Evolutionary conservation across 1,140 invertebrate genomes (phyloP).

Genomic region (Pissodes strobi): DNA sequence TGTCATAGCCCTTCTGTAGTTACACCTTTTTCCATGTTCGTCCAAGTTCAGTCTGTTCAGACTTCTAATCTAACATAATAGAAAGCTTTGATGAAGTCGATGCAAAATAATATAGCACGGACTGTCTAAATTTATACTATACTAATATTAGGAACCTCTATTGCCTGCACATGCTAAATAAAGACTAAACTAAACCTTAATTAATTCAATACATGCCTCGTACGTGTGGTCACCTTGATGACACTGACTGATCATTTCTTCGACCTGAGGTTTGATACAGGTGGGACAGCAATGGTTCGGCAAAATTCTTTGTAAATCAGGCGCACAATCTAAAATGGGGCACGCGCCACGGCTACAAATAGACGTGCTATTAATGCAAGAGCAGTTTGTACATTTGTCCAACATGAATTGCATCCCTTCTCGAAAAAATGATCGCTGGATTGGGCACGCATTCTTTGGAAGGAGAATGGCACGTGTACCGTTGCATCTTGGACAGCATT

Average conservation of each 20-base stretch:
- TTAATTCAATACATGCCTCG: constrained; percentile 62
- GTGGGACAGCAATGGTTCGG: constrained; percentile 78
- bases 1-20: no score
- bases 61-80: no score
- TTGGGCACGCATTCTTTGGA: constrained; percentile 66
- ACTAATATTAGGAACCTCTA: no score
- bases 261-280: constrained; percentile 63
- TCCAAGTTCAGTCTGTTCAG: no score
- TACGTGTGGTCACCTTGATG: constrained; percentile 66
- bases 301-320: constrained; percentile 66
- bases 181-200: no score
- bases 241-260: constrained; percentile 65
- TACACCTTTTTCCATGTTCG: no score
- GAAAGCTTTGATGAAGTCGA: no score
- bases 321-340: constrained; percentile 78
- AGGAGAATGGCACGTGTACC: constrained; percentile 51
- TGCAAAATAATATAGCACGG: no score
- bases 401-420: constrained; percentile 64
- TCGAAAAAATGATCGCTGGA: constrained; percentile 68
- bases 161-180: no score
- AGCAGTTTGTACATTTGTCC: constrained; percentile 83
- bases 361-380: constrained; percentile 75
- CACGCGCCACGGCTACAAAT: constrained; percentile 79
- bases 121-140: no score
- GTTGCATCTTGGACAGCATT: constrained; percentile 84